Conservation (phyloP, 2,888 invertebrate species). For the Erebia epiphron region DNA sequence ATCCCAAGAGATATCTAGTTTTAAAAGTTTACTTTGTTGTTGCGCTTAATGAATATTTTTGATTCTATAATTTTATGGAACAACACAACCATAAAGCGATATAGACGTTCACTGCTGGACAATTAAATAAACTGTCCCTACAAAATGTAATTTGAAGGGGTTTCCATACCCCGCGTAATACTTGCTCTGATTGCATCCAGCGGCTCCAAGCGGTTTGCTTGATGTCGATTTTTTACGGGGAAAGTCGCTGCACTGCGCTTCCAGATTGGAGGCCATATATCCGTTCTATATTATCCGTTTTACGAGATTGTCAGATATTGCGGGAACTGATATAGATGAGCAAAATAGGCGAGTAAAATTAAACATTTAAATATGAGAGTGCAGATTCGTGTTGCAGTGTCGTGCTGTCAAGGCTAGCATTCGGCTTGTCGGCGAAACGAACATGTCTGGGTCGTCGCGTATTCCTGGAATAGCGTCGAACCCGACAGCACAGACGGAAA, state of each 20-base stretch:
- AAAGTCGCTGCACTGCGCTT: too few species aligned
- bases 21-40: slow-evolving; percentile 5
- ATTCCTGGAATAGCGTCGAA: slow-evolving; percentile 72
- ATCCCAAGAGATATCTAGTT: slow-evolving; percentile 3
- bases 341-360: slow-evolving; percentile 49
- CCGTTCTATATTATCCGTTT: too few species aligned
- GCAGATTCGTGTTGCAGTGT: slow-evolving; percentile 72
- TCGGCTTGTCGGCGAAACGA: slow-evolving; percentile 72
- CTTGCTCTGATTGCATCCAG: too few species aligned
- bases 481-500: slow-evolving; percentile 79
- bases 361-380: slow-evolving; percentile 78
- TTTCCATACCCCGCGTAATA: too few species aligned
- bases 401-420: slow-evolving; percentile 73
- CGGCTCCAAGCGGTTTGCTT: too few species aligned
- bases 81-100: too few species aligned
- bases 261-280: too few species aligned
- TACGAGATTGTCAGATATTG: background rate
- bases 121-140: too few species aligned
- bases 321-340: background rate
- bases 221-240: too few species aligned
- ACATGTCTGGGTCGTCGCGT: slow-evolving; percentile 67
- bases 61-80: background rate
- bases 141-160: too few species aligned
- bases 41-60: background rate
- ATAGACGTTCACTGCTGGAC: too few species aligned